Percentiles rank a stretch among this genome's conserved stretches.
Evolutionary conservation across 2,797 vertebrate species (phyloP).

Genomic region (Anguilla pacifica): DNA sequence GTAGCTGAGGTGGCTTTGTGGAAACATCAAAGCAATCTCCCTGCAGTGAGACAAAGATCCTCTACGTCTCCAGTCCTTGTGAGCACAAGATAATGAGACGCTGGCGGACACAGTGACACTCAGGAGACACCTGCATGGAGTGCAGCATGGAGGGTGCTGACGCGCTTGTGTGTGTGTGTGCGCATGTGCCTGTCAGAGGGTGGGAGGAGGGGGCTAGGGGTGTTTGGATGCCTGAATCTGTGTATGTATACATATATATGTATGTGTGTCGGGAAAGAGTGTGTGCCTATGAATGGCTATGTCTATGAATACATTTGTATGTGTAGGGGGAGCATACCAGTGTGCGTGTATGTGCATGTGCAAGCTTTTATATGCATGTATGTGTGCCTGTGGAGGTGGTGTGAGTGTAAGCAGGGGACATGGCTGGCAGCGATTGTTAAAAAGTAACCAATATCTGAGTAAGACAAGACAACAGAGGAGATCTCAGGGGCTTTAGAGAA

Average conservation of each 20-base stretch:
- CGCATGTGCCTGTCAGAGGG: background rate
- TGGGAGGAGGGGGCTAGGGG: no score
- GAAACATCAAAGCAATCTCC: conserved; percentile 28
- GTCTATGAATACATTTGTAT: background rate
- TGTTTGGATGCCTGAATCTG: background rate
- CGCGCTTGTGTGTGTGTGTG: background rate
- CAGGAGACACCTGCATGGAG: background rate
- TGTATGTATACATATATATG: background rate
- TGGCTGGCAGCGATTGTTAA: background rate
- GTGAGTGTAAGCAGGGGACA: background rate
- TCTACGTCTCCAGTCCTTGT: background rate
- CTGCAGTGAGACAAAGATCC: conserved; percentile 13
- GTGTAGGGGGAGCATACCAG: background rate
- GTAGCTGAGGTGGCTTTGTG: background rate
- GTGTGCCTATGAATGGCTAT: background rate
- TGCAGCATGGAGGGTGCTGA: background rate
- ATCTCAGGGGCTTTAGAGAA: background rate
- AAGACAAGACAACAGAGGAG: background rate
- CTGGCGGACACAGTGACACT: background rate
- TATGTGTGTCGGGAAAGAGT: conserved; percentile 12
- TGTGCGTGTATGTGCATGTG: background rate
- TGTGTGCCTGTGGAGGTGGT: background rate
- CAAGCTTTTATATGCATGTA: background rate
- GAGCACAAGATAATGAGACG: background rate
- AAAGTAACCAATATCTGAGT: background rate